These are phyloP conservation scores for Mesoligia furuncula DNA, from an alignment of 2,888 invertebrate genomes.

Conservation along the genomic window DNA sequence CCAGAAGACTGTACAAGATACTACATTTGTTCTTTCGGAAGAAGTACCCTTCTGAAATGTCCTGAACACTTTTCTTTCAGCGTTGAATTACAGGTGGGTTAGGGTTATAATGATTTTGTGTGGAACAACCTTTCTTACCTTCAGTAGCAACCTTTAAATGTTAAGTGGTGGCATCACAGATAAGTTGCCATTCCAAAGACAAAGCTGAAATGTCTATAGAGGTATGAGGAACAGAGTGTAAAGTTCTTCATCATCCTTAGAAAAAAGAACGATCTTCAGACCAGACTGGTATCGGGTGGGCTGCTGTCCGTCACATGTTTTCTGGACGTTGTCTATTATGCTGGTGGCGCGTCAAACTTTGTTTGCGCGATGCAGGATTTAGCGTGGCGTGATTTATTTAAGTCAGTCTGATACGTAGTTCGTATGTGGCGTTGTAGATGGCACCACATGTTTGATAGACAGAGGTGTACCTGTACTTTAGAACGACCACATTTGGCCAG, in stretches of 20 bases:
- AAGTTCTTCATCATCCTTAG: not conserved
- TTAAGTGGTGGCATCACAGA: too few species aligned
- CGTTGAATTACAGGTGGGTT: conserved; percentile 23
- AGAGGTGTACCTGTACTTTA: not conserved
- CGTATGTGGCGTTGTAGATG: not conserved
- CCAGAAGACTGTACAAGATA: conserved; percentile 38
- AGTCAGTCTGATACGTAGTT: not conserved
- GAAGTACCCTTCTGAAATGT: not conserved
- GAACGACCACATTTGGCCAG: not conserved
- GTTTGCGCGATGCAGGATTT: not conserved
- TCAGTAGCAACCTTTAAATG: too few species aligned
- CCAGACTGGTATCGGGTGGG: not conserved
- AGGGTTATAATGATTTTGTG: not conserved
- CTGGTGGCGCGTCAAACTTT: not conserved
- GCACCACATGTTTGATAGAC: not conserved
- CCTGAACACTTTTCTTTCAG: conserved; percentile 32
- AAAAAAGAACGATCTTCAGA: not conserved
- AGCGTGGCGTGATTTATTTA: too few species aligned
- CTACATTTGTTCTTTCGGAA: conserved; percentile 41
- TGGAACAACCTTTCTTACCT: too few species aligned
- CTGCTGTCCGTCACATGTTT: not conserved
- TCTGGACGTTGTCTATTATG: not conserved
- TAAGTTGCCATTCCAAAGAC: not conserved
- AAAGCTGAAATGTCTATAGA: not conserved
- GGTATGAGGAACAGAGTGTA: not conserved